These are phyloP conservation scores for Melinaea menophilus DNA, from an alignment of 2,888 invertebrate species.

Conservation along the genomic window DNA sequence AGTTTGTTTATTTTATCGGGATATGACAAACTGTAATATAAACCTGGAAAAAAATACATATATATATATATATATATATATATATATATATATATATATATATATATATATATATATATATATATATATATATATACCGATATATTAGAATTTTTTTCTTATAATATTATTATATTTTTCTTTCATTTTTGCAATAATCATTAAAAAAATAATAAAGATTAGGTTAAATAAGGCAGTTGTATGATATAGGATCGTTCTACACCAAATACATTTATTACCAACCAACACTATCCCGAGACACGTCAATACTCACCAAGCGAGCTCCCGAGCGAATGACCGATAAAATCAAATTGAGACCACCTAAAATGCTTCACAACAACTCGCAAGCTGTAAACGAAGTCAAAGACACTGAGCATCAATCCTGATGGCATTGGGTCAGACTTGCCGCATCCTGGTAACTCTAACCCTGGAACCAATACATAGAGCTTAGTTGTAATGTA, in stretches of 20 bases:
- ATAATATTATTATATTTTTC: no score
- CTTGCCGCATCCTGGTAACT: conserved; percentile 80
- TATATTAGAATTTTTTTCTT: no score
- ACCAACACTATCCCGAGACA: no score
- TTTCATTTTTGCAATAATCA: no score
- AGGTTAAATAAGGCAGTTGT: no score
- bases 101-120: no score
- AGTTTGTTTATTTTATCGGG: conserved; percentile 66
- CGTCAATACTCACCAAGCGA: conserved; percentile 46
- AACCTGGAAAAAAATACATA: conserved; percentile 42
- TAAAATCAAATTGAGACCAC: conserved; percentile 50
- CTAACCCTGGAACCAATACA: conserved; percentile 49
- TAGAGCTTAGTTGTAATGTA: neutral
- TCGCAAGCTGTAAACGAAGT: conserved; percentile 60
- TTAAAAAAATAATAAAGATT: no score
- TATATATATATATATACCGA: no score
- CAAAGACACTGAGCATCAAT: conserved; percentile 54
- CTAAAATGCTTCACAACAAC: conserved; percentile 59
- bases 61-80: no score
- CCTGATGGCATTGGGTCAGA: conserved; percentile 75
- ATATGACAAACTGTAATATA: conserved; percentile 61
- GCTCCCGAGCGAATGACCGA: conserved; percentile 62
- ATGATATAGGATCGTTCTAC: no score
- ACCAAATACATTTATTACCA: no score
- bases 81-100: no score